Percentiles rank a stretch among this genome's conserved stretches.
phyloP scores from a whole-genome alignment of 2,888 invertebrate genomes.

The Ennomos erosarius region DNA sequence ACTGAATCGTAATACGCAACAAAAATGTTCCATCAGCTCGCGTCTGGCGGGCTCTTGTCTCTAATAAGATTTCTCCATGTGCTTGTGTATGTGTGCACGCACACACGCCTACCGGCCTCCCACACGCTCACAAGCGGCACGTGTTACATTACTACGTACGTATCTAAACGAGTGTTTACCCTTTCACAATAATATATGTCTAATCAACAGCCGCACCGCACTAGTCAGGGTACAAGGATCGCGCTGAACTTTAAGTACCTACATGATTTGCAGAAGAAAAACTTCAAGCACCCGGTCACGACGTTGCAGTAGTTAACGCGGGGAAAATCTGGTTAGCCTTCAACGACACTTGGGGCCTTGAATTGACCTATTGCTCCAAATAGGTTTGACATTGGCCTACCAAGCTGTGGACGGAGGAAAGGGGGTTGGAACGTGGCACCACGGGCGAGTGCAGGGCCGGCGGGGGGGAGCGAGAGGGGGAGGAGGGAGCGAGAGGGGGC shows the following conservation, averaged over 20 bases:
- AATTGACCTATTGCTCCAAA: conserved; percentile 43
- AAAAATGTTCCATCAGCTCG: conserved; percentile 42
- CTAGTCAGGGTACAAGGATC: not conserved
- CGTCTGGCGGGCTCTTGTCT: conserved; percentile 51
- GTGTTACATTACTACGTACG: conserved; percentile 53
- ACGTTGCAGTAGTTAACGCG: conserved; percentile 4
- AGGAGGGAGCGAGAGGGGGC: conserved; percentile 64
- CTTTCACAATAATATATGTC: conserved; percentile 39
- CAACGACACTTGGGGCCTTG: conserved; percentile 15
- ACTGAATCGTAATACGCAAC: conserved; percentile 34
- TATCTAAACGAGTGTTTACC: conserved; percentile 43
- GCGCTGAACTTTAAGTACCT: conserved; percentile 7
- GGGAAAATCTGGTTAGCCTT: conserved; percentile 23
- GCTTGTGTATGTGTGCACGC: conserved; percentile 43
- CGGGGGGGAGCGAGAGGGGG: conserved; percentile 38
- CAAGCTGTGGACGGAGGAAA: conserved; percentile 48
- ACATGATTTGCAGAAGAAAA: not conserved
- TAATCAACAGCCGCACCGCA: conserved; percentile 33
- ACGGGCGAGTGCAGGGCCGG: conserved; percentile 37
- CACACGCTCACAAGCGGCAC: conserved; percentile 50
- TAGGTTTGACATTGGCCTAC: conserved; percentile 41
- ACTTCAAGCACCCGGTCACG: conserved; percentile 11
- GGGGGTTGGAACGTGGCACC: conserved; percentile 63
- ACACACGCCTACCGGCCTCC: conserved; percentile 44
- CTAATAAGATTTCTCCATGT: conserved; percentile 58